A percentile compares a stretch with the other conserved stretches of the same genome.
These are phyloP conservation scores for Sebastes nivosus DNA, from an alignment of 2,797 vertebrate genomes.

Conservation along the genomic window DNA sequence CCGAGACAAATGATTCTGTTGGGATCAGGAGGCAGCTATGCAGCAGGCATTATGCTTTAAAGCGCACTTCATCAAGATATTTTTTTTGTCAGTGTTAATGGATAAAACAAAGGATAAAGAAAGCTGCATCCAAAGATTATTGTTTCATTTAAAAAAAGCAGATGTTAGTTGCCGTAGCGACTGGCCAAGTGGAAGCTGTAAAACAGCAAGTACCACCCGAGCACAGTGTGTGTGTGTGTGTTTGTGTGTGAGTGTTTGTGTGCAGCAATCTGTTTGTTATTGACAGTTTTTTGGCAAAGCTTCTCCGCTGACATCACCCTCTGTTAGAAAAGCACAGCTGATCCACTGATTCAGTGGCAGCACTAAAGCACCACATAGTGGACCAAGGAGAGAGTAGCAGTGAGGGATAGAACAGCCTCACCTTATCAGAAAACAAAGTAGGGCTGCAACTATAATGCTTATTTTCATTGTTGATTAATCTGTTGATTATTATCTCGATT, in stretches of 20 bases:
- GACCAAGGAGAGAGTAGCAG: slow-evolving; percentile 36
- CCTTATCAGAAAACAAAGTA: background rate
- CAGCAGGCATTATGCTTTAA: slow-evolving; percentile 11
- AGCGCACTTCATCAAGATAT: background rate
- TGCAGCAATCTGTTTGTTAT: slow-evolving; percentile 28
- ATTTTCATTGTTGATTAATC: too few relatives aligned
- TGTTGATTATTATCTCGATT: fast-evolving
- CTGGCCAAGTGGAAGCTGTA: slow-evolving; percentile 38
- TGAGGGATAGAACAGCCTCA: background rate
- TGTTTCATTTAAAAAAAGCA: slow-evolving; percentile 59
- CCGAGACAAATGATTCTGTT: slow-evolving; percentile 27
- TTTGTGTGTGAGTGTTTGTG: slow-evolving; percentile 15
- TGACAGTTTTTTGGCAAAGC: slow-evolving; percentile 82
- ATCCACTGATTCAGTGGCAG: slow-evolving; percentile 28
- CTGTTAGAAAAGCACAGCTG: slow-evolving; percentile 45
- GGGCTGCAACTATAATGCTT: fast-evolving
- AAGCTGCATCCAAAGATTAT: background rate
- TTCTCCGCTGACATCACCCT: slow-evolving; percentile 65
- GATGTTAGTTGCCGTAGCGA: background rate
- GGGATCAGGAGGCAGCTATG: slow-evolving; percentile 37
- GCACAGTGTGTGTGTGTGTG: slow-evolving; percentile 35
- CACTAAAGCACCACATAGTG: slow-evolving; percentile 68
- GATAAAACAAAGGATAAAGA: background rate
- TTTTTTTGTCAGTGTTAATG: background rate
- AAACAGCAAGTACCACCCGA: slow-evolving; percentile 67